A percentile compares a stretch with the other conserved stretches of the same genome.
These are phyloP conservation scores for Nerophis lumbriciformis DNA, from an alignment of 2,113 vertebrate genomes.

Conservation along the genomic window DNA sequence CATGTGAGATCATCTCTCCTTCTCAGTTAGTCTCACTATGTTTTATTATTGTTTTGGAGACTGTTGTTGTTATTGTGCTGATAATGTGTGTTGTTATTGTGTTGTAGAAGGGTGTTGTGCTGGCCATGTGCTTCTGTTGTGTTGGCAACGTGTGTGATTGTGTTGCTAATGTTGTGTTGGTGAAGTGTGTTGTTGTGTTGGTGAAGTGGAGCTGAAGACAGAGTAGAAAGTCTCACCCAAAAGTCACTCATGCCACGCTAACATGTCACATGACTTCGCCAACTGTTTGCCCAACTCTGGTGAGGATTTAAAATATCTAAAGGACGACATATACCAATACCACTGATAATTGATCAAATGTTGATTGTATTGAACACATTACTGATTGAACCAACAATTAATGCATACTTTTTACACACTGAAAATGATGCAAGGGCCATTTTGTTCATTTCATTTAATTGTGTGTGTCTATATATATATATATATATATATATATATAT, in stretches of 20 bases:
- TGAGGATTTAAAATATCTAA: neutral
- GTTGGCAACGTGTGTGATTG: too few species aligned
- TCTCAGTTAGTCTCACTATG: neutral
- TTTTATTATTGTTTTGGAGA: too few species aligned
- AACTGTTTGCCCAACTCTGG: neutral
- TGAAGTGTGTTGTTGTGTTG: conserved; percentile 50
- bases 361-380: neutral
- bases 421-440: too few species aligned
- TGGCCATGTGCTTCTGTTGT: too few species aligned
- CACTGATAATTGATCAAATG: neutral
- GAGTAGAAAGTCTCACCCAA: conserved; percentile 40
- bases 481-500: too few species aligned
- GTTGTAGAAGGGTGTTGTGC: too few species aligned
- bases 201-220: conserved; percentile 64
- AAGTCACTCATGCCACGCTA: conserved; percentile 44
- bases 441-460: too few species aligned
- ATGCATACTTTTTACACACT: too few species aligned
- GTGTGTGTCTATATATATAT: too few species aligned
- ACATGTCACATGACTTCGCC: neutral
- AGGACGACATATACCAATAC: neutral
- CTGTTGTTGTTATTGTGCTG: too few species aligned
- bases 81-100: too few species aligned
- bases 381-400: too few species aligned
- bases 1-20: neutral
- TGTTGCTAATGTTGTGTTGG: conserved; percentile 9